Evolutionary conservation across 2,113 vertebrate species (phyloP).

Genomic region (Hydrolagus affinis): DNA sequence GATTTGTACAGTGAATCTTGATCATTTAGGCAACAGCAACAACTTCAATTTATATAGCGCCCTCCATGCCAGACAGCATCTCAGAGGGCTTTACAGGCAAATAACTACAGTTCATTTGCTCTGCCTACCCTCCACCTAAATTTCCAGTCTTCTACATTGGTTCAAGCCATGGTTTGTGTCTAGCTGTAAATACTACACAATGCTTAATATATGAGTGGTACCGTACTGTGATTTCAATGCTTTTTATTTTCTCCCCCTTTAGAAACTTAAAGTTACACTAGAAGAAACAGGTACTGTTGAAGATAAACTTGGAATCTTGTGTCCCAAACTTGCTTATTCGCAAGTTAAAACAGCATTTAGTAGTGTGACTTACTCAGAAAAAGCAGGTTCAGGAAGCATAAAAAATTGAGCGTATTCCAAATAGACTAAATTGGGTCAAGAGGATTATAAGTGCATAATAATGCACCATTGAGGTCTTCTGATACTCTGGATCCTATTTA

Average conservation of each 20-base stretch:
- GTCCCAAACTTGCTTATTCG: not conserved
- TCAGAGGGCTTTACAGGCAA: too few relatives aligned
- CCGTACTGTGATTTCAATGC: not conserved
- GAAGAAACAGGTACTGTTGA: conserved; percentile 26
- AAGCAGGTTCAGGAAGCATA: not conserved
- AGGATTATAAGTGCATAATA: too few relatives aligned
- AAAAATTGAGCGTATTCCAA: conserved; percentile 4
- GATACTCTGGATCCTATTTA: too few relatives aligned
- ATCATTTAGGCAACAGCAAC: too few relatives aligned
- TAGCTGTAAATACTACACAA: not conserved
- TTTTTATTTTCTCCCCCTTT: conserved; percentile 2
- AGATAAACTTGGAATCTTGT: conserved; percentile 8
- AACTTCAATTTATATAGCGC: too few relatives aligned
- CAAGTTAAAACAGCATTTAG: not conserved
- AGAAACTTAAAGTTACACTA: not conserved
- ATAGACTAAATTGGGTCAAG: too few relatives aligned
- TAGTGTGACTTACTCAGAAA: not conserved
- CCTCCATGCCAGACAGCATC: too few relatives aligned
- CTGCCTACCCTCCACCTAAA: too few relatives aligned
- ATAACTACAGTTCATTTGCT: too few relatives aligned
- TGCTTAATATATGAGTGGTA: not conserved
- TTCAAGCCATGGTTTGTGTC: not conserved
- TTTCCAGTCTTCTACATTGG: too few relatives aligned
- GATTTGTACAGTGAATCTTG: too few relatives aligned
- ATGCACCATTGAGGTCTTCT: too few relatives aligned